Base-by-base conservation (phyloP, 2,797 vertebrate genomes). In the Sebastes iracundus region DNA sequence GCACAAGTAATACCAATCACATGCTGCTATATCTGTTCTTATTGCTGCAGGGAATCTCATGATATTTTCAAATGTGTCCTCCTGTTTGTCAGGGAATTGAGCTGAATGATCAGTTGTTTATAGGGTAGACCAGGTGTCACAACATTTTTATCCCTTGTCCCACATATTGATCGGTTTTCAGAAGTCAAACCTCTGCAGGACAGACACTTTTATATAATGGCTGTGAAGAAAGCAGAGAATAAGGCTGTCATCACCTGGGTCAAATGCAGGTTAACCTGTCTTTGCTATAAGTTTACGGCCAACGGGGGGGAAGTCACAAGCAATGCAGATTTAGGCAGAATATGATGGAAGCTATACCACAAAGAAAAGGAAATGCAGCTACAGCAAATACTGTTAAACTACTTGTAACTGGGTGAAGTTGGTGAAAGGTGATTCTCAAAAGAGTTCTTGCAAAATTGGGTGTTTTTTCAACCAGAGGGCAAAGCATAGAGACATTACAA, bases 21-120 rank as follows among this genome's bases (percentile, higher is more conserved):
- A 68, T 79, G 84, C 38, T 79, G 84, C 32, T 46, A 2, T 7
- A 38, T 30, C 14, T 63, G 27, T 20, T 64, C 13, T 53, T 18
- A 11, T 53, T 30, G 1, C 64, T 80, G 77, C 60, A 65, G 65
- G 46, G 6, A 70, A n/a, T 49, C 55, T 62, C 35, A 22, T 66
- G 63, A 74, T 77, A 3, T 61, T 25, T 28, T 28, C 14, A 56
- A 2, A 13, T 14, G 38, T 52, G 59, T 13, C 42, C 53, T 20
- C 49, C 18, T 28, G 12, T 70, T 52, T 28, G 32, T 1, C 6
- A 27, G 14, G 38, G 10, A 10, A 33, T 35, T 33, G 46, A 63
- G 22, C 55, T 58, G 13, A 65, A 49, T 46, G 38, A 59, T 67
- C 64, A 38, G 52, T 25, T 74, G n/a, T 53, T 27, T 56, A 8